These are phyloP conservation scores for Noctua janthe DNA, from an alignment of 2,888 invertebrate species.

Conservation along the genomic window DNA sequence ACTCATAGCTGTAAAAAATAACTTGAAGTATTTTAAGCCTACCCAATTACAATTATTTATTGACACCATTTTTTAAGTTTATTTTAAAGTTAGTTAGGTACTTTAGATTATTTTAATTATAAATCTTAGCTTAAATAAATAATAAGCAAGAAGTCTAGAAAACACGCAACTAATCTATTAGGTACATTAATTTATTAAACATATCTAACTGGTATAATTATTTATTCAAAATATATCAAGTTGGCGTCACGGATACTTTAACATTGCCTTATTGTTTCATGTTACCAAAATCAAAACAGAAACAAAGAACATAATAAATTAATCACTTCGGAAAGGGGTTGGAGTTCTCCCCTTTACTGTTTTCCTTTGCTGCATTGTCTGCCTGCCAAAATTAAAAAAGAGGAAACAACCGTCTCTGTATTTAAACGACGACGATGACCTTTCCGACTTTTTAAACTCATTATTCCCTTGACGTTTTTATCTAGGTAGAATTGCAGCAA, in stretches of 20 bases:
- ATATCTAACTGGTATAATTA: neutral
- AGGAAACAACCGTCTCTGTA: slow-evolving; percentile 83
- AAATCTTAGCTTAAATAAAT: no score
- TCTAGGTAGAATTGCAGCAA: slow-evolving; percentile 12
- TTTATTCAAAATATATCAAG: slow-evolving; percentile 1
- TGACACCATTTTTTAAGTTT: no score
- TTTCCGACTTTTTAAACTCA: slow-evolving; percentile 70
- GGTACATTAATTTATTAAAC: neutral
- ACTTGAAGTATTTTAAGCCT: neutral
- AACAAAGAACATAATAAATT: slow-evolving; percentile 90
- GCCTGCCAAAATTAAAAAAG: slow-evolving; percentile 88
- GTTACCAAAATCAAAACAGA: slow-evolving; percentile 86
- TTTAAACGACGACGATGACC: slow-evolving; percentile 83
- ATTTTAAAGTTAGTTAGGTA: no score
- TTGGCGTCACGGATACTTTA: slow-evolving; percentile 28
- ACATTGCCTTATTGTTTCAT: slow-evolving; percentile 69
- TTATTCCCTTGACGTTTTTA: slow-evolving; percentile 47
- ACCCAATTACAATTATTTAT: neutral
- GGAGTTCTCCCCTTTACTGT: slow-evolving; percentile 85
- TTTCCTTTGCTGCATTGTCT: slow-evolving; percentile 89
- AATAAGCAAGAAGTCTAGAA: no score
- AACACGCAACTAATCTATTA: neutral
- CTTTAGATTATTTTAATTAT: no score
- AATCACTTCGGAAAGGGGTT: slow-evolving; percentile 88
- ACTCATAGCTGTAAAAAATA: neutral